Conservation (phyloP, 2,888 invertebrate genomes). For the Drosophila borborema region DNA sequence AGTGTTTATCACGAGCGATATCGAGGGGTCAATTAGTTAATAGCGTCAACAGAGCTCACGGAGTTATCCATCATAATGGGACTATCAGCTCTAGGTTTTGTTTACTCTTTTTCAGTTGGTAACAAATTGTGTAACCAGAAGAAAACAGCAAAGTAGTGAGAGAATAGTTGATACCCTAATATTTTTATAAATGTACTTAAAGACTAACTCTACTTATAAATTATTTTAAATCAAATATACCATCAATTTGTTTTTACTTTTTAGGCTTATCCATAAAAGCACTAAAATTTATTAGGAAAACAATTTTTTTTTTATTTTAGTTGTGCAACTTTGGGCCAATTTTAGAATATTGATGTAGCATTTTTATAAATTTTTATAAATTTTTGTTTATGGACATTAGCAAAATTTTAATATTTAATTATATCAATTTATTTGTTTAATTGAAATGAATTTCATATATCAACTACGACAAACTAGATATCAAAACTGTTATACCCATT, state of each 20-base stretch:
- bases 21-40: constrained; percentile 20
- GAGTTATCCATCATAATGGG: constrained; percentile 4
- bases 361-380: background rate
- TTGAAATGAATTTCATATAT: too few species aligned
- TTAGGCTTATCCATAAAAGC: too few species aligned
- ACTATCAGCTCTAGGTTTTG: constrained; percentile 10
- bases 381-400: background rate
- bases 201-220: background rate
- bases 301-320: too few species aligned
- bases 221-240: background rate
- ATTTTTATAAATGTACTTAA: background rate
- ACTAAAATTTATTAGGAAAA: too few species aligned
- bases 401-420: background rate
- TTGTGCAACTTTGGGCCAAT: too few species aligned
- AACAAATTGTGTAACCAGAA: background rate
- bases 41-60: constrained; percentile 8
- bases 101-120: constrained; percentile 1
- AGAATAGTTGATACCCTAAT: background rate
- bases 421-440: too few species aligned
- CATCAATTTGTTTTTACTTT: background rate
- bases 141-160: too few species aligned
- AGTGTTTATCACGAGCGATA: constrained; percentile 19
- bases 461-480: too few species aligned
- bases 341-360: too few species aligned
- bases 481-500: background rate